Percentiles rank a stretch among this genome's conserved stretches.
Conservation (phyloP, 2,797 vertebrate species). For the Darevskia nairensis region DNA sequence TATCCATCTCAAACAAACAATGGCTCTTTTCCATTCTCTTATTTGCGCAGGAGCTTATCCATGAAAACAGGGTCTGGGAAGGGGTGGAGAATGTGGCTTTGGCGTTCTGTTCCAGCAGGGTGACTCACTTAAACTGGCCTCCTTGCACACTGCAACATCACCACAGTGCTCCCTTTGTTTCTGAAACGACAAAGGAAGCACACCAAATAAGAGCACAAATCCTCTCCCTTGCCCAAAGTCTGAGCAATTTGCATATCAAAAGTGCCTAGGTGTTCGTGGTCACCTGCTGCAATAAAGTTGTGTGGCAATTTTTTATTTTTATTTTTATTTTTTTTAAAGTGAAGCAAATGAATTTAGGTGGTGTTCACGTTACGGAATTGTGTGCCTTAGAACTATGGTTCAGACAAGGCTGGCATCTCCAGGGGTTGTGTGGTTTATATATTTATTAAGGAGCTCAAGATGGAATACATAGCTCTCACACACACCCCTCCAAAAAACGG, state of each 20-base stretch:
- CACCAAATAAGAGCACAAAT: neutral
- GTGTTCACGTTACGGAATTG: neutral
- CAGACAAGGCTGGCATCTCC: too few species aligned
- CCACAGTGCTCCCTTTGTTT: conserved; percentile 23
- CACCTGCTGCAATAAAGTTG: neutral
- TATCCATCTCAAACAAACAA: conserved; percentile 63
- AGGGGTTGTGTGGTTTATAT: too few species aligned
- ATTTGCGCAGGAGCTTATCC: conserved; percentile 68
- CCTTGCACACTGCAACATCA: conserved; percentile 40
- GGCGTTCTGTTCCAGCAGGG: conserved; percentile 43
- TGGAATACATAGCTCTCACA: too few species aligned
- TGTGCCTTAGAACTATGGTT: neutral
- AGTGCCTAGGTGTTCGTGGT: neutral
- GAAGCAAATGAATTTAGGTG: neutral
- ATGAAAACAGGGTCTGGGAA: conserved; percentile 64
- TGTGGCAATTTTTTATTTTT: neutral
- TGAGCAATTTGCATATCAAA: neutral
- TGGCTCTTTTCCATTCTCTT: conserved; percentile 64
- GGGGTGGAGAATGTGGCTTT: conserved; percentile 23
- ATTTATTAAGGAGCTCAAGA: too few species aligned
- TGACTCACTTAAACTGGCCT: conserved; percentile 55
- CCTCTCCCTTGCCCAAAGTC: neutral
- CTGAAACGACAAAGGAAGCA: conserved; percentile 43
- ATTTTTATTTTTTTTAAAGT: neutral
- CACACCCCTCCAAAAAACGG: too few species aligned